Evolutionary conservation across 1,140 invertebrate species (phyloP).

Genomic region (Drosophila dunni): DNA sequence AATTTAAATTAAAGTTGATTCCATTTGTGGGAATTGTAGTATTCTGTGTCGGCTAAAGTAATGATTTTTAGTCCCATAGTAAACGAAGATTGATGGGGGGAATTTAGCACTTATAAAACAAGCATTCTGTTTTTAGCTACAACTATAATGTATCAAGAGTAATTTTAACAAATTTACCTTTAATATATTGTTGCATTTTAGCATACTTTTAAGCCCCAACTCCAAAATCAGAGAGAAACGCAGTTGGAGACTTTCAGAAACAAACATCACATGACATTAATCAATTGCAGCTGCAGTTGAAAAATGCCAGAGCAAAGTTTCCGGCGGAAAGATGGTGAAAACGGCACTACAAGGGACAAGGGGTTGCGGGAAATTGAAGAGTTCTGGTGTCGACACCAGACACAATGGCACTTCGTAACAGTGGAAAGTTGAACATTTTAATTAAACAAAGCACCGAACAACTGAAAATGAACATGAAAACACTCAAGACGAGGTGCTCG

Average conservation of each 20-base stretch:
- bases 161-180: no score
- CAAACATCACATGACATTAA: slow-evolving; percentile 26
- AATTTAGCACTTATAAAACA: no score
- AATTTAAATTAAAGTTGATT: slow-evolving; percentile 30
- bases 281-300: slow-evolving; percentile 28
- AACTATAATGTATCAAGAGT: no score
- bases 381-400: slow-evolving; percentile 25
- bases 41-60: slow-evolving; percentile 4
- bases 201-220: not conserved
- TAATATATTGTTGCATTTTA: not conserved
- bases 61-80: no score
- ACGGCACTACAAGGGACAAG: not conserved
- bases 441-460: slow-evolving; percentile 59
- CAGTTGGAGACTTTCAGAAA: not conserved
- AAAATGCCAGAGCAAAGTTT: slow-evolving; percentile 22
- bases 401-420: slow-evolving; percentile 34
- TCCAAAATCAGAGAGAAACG: not conserved
- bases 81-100: no score
- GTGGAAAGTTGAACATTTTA: slow-evolving; percentile 69
- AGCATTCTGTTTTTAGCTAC: no score
- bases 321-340: slow-evolving; percentile 20
- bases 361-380: slow-evolving; percentile 1
- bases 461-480: slow-evolving; percentile 13
- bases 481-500: no score
- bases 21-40: not conserved